Conservation (phyloP, 1,140 invertebrate genomes). For the Habropoda laboriosa region DNA sequence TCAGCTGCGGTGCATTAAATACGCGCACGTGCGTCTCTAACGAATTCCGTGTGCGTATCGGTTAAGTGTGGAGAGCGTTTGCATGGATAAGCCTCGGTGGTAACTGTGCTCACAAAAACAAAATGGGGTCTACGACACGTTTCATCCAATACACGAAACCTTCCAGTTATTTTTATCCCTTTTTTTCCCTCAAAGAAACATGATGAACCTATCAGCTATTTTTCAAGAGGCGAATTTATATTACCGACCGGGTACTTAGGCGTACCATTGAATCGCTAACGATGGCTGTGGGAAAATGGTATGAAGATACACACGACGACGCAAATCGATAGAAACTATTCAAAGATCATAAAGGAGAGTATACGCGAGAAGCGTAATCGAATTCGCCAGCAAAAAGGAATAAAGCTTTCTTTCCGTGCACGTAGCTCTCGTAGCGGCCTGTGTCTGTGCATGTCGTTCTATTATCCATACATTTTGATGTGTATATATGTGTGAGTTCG, state of each 20-base stretch:
- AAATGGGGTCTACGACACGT: neutral
- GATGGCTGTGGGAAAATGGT: neutral
- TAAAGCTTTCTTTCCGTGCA: neutral
- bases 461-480: neutral
- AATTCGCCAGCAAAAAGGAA: neutral
- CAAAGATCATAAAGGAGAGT: neutral
- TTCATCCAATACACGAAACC: neutral
- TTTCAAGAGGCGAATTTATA: neutral
- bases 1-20: conserved; percentile 47
- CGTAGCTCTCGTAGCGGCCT: neutral
- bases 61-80: neutral
- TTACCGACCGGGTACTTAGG: neutral
- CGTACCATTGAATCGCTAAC: neutral
- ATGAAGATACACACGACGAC: neutral
- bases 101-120: conserved; percentile 20
- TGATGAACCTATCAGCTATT: neutral
- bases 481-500: neutral
- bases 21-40: conserved; percentile 53
- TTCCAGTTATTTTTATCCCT: neutral
- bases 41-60: conserved; percentile 27
- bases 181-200: neutral
- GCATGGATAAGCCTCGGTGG: neutral
- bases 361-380: neutral
- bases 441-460: conserved; percentile 5
- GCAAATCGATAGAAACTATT: neutral